phyloP scores from a whole-genome alignment of 2,113 vertebrate species.

The Protobothrops flavoviridis region DNA sequence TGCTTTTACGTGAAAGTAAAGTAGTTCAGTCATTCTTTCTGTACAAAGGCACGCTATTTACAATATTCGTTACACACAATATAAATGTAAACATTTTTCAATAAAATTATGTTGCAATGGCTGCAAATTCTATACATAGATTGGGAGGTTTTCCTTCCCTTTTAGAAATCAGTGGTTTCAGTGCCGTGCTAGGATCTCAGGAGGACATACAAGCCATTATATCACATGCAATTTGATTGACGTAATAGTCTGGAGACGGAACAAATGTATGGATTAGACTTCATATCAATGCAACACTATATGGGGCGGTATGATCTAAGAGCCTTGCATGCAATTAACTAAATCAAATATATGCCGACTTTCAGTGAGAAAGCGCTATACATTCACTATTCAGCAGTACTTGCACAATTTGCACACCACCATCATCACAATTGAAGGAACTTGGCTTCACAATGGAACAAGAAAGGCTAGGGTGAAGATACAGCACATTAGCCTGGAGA shows the following conservation, averaged over 20 bases:
- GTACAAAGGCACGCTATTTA: conserved; percentile 40
- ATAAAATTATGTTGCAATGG: conserved; percentile 16
- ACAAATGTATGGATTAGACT: not conserved
- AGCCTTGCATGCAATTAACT: not conserved
- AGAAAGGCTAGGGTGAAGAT: not conserved
- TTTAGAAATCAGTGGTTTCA: not conserved
- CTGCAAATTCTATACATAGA: not conserved
- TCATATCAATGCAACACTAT: not conserved
- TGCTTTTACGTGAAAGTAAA: conserved; percentile 18
- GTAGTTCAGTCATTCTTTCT: conserved; percentile 17
- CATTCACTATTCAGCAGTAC: not conserved
- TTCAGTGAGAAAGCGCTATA: not conserved
- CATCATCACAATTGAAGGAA: not conserved
- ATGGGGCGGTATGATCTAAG: not conserved
- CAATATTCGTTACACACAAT: conserved; percentile 9
- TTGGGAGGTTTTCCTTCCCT: not conserved
- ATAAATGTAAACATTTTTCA: conserved; percentile 15
- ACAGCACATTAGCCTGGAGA: not conserved
- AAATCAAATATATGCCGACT: not conserved
- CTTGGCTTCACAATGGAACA: not conserved
- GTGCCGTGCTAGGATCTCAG: not conserved
- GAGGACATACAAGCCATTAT: not conserved
- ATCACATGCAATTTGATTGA: conserved; percentile 13
- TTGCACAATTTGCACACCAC: not conserved
- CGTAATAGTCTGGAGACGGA: conserved; percentile 12